phyloP scores from a whole-genome alignment of 2,113 vertebrate genomes.

The Chionodraco myersi region DNA sequence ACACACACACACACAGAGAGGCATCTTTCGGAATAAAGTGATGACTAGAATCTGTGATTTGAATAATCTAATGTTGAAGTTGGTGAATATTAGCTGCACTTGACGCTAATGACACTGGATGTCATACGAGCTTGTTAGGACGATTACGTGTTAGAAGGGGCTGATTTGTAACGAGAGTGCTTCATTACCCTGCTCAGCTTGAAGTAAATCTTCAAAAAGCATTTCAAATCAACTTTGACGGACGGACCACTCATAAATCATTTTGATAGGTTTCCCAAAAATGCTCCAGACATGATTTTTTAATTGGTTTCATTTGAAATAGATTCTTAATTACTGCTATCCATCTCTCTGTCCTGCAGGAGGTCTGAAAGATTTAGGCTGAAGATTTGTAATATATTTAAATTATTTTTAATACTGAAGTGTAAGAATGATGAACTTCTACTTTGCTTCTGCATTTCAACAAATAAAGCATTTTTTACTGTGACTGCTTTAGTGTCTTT shows the following conservation, averaged over 20 bases:
- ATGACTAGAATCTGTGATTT: slow-evolving; percentile 23
- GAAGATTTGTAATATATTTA: slow-evolving; percentile 68
- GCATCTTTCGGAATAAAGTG: background rate
- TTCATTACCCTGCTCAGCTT: background rate
- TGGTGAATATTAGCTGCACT: slow-evolving; percentile 9
- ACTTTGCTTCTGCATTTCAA: slow-evolving; percentile 62
- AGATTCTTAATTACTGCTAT: background rate
- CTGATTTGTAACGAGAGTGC: background rate
- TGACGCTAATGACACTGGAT: slow-evolving; percentile 23
- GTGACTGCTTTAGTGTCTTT: background rate
- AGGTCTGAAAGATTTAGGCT: background rate
- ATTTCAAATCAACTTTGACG: background rate
- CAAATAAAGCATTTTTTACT: slow-evolving; percentile 75
- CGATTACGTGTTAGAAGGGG: background rate
- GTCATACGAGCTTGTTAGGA: slow-evolving; percentile 13
- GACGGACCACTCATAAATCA: background rate
- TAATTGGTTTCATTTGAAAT: slow-evolving; percentile 24
- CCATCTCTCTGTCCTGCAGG: background rate
- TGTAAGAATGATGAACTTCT: slow-evolving; percentile 24
- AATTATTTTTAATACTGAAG: slow-evolving; percentile 74
- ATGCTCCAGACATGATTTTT: slow-evolving; percentile 29
- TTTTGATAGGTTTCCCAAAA: slow-evolving; percentile 18
- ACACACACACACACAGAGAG: background rate
- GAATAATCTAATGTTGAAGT: slow-evolving; percentile 16
- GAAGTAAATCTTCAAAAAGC: slow-evolving; percentile 3